Base-by-base conservation (phyloP, 1,140 invertebrate genomes). In the Sipha flava region DNA sequence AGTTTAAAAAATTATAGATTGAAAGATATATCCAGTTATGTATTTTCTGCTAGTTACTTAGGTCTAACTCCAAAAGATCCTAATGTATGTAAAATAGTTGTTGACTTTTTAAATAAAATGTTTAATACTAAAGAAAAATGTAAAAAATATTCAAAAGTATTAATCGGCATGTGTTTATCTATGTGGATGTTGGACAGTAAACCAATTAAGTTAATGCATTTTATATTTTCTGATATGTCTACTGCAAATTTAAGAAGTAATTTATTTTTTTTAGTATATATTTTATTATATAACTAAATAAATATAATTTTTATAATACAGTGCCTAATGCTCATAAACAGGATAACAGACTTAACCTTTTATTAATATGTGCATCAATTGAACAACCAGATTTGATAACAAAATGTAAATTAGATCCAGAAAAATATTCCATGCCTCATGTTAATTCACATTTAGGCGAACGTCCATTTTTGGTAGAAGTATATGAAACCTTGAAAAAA, bases 301-400 rank as follows among this genome's bases (percentile, higher is more conserved):
- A 37, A 31, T 1, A 66, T 66, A 23, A 29, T 70, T 26, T 14
- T n/a, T 64, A 59, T 57, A 59, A 31, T 59, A 10, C 29, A 77
- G 73, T 54, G 21, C 73, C 47, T 18, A 57, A 77, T 59, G 52
- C 52, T 40, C 73, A 77, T 29, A 77, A 77, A 59, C 73, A 77
- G 29, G 21, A 77, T 43, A 57, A 77, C 16, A 77, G 73, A 57
- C 73, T 77, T 26, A 37, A 77, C 59, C 73, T 77, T 43, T 77
- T 77, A 26, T 59, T 77, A 26, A 77, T 52, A 18, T 77, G 49
- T 54, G 34, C 7, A 9, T 43, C 18, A 4, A 77, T 77, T 57
- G 73, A 77, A 57, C 31, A 57, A 1, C 73, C 73, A 29, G 23
- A 77, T 40, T 43, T 77, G 16, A 54, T 43, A 18, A 18, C 1